These are phyloP conservation scores for Acanthosepion lycidas DNA, from an alignment of 2,888 invertebrate genomes.

Conservation along the genomic window DNA sequence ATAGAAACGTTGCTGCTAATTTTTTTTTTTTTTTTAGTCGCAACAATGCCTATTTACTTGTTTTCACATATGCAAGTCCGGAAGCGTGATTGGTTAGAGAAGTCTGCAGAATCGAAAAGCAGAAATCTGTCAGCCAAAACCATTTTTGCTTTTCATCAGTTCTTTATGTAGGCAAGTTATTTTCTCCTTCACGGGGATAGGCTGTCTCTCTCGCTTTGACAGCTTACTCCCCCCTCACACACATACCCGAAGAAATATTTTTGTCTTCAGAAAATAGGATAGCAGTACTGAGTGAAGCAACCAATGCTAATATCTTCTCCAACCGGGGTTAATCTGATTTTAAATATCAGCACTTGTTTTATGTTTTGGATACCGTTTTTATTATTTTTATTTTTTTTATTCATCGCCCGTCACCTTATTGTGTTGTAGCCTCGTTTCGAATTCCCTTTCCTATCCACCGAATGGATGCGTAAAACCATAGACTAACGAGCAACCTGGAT, in stretches of 20 bases:
- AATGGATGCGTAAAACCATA: neutral
- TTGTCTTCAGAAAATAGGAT: neutral
- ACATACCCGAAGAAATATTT: neutral
- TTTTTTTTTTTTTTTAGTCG: too few species aligned
- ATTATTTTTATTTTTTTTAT: neutral
- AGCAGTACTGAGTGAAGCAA: neutral
- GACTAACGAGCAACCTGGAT: neutral
- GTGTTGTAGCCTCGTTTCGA: neutral
- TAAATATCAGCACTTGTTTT: constrained; percentile 33
- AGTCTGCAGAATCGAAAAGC: too few species aligned
- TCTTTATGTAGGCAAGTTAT: too few species aligned
- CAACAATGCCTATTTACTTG: too few species aligned
- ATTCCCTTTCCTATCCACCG: neutral
- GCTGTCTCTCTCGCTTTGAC: too few species aligned
- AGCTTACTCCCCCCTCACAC: too few species aligned
- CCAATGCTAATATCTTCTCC: neutral
- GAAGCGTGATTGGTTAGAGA: too few species aligned
- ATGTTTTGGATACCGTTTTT: neutral
- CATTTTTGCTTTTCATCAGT: too few species aligned
- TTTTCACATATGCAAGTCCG: too few species aligned
- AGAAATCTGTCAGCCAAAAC: too few species aligned
- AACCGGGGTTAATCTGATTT: neutral
- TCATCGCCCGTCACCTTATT: neutral
- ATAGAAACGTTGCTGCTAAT: too few species aligned
- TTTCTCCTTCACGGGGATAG: too few species aligned